Evolutionary conservation across 2,888 invertebrate genomes (phyloP), one percentile per base, ranked within the genome.

Genomic region (Proisotoma minuta): DNA sequence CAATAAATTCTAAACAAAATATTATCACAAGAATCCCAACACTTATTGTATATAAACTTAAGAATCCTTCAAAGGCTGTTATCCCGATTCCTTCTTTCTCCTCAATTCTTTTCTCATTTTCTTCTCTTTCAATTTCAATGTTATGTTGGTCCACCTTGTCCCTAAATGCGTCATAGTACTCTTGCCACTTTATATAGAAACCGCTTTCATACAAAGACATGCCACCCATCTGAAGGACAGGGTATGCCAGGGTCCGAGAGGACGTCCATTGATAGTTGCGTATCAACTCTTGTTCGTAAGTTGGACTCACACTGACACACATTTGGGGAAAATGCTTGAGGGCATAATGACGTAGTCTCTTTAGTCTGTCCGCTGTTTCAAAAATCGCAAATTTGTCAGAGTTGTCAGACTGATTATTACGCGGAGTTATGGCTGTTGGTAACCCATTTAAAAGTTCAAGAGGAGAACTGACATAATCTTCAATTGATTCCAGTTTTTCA

Each of bases 111-210:
- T 43, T n/a, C 18, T 4, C 5, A 12, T n/a, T n/a, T 5, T 43
- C 43, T 5, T 12, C 20, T 34, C 8, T 34, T 34, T 43, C 20
- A 5, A 12, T 43, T n/a, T 4, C 5, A n/a, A 43, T 18, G 15
- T 18, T 5, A 4, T 12, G 43, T 43, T 20, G 43, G 20, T 43
- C 43, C 18, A 5, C 20, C 18, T 20, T 43, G 43, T 43, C 43
- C 43, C 20, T 20, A 43, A 12, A 43, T 43, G 18, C 20, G 43
- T n/a, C 18, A 39, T 34, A 39, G 23, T 39, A 54, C 20, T 54
- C 53, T 3, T 54, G 53, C 53, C 53, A 54, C 20, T 34, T 54
- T 18, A 34, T 39, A 34, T 34, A 54, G 22, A 54, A 39, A 15
- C 53, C 53, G 4, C 22, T n/a, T 18, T 54, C 53, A 39, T 28